phyloP scores from a whole-genome alignment of 2,113 vertebrate species.

The Xiphorhynchus elegans region DNA sequence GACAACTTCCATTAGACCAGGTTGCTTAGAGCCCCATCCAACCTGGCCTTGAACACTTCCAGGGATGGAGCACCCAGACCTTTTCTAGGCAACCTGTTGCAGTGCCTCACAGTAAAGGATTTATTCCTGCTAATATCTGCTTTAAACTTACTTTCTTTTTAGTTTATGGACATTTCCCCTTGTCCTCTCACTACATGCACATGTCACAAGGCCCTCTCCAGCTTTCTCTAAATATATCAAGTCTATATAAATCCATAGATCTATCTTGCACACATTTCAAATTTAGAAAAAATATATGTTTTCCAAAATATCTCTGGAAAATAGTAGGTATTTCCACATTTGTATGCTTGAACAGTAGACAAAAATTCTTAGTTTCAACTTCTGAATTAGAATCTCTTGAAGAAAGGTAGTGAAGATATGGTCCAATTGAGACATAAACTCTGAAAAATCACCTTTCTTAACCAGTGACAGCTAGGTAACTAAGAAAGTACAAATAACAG shows the following conservation, averaged over 20 bases:
- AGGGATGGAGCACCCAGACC: background rate
- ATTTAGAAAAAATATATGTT: background rate
- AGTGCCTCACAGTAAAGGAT: background rate
- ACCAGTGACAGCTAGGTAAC: background rate
- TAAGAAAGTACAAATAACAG: background rate
- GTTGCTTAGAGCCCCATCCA: background rate
- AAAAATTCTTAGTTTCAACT: background rate
- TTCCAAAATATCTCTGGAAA: background rate
- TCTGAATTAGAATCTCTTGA: background rate
- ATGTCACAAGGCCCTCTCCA: background rate
- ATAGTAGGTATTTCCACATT: background rate
- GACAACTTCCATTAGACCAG: background rate
- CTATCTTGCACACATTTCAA: background rate
- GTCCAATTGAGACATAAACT: background rate
- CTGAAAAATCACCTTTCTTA: slow-evolving; percentile 7
- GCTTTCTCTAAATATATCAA: background rate
- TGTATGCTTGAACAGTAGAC: background rate
- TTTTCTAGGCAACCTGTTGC: background rate
- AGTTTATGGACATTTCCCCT: background rate
- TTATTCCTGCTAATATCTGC: background rate
- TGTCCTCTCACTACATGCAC: background rate
- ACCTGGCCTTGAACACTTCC: background rate
- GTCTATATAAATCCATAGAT: background rate
- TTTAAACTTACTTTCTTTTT: background rate
- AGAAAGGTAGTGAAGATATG: background rate